phyloP scores from a whole-genome alignment of 2,113 vertebrate species.

The Macroglossus sobrinus region DNA sequence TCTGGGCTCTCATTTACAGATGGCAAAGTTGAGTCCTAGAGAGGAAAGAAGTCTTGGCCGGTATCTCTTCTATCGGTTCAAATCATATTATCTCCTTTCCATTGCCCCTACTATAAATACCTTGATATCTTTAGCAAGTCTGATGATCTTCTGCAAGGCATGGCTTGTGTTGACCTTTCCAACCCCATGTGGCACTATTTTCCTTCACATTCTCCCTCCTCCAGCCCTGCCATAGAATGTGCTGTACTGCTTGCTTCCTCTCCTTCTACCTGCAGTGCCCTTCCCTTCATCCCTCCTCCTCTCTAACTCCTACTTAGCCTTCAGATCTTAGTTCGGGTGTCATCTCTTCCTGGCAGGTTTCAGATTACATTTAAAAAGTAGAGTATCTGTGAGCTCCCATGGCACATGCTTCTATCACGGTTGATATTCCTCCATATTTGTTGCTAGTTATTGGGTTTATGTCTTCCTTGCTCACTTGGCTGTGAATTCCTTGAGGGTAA shows the following conservation, averaged over 20 bases:
- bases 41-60: not conserved
- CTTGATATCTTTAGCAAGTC: not conserved
- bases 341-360: not conserved
- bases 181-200: rapidly evolving
- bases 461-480: not conserved
- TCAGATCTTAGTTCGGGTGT: not conserved
- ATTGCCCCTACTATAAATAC: too few relatives aligned
- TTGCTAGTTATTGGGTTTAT: not conserved
- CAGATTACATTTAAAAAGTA: not conserved
- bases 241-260: not conserved
- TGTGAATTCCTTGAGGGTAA: not conserved
- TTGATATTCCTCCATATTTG: not conserved
- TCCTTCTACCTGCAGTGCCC: not conserved
- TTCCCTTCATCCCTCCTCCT: not conserved
- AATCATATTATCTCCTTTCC: not conserved
- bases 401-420: not conserved
- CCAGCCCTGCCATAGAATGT: not conserved
- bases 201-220: not conserved
- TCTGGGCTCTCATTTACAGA: not conserved
- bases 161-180: not conserved
- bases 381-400: rapidly evolving
- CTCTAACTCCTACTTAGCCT: not conserved
- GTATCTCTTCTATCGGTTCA: not conserved
- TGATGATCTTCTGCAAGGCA: rapidly evolving
- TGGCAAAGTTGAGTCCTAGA: not conserved